Conservation (phyloP, 2,113 vertebrate genomes). For the Coracopsis vasa region DNA sequence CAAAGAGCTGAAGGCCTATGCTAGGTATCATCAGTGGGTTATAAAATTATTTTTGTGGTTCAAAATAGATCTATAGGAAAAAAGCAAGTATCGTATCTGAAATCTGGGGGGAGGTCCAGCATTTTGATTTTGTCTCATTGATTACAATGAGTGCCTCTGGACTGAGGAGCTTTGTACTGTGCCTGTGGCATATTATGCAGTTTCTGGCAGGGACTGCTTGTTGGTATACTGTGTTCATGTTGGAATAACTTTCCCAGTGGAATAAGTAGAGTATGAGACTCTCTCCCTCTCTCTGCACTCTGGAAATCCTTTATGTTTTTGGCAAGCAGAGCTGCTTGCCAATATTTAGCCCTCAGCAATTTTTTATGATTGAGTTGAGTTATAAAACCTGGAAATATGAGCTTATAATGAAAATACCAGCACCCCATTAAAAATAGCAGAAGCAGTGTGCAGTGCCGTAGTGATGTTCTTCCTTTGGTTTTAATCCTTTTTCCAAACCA, state of each 20-base stretch:
- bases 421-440: not conserved
- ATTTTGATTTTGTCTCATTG: not conserved
- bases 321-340: not conserved
- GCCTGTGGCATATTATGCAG: not conserved
- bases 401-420: conserved; percentile 2
- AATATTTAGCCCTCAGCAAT: not conserved
- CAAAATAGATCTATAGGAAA: not conserved
- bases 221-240: not conserved
- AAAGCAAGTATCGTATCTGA: not conserved
- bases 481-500: not conserved
- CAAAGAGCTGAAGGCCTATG: not conserved
- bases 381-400: conserved; percentile 29
- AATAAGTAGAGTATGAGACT: not conserved
- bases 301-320: not conserved
- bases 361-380: not conserved
- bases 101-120: not conserved
- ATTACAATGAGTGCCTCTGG: not conserved
- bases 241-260: not conserved
- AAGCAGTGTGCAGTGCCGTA: not conserved
- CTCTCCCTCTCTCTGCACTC: not conserved
- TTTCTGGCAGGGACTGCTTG: not conserved
- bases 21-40: not conserved
- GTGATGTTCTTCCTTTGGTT: not conserved
- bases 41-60: not conserved
- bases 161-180: not conserved